Evolutionary conservation across 2,797 vertebrate genomes (phyloP), one percentile per base, ranked within the genome.

Genomic region (Bradypodion pumilum): DNA sequence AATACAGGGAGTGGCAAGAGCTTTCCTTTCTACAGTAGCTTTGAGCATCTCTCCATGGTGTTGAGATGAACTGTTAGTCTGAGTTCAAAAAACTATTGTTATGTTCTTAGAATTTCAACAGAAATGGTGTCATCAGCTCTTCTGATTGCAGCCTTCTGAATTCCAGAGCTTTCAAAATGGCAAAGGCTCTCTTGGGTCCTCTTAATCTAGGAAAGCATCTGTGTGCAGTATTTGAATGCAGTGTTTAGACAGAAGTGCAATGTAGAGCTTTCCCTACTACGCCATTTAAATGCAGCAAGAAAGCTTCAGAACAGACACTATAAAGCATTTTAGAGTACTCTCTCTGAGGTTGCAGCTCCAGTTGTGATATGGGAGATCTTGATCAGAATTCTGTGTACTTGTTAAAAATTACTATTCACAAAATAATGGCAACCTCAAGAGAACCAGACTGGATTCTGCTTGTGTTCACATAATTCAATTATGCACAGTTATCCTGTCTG

Each of bases 131-230:
- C 32, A 74, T 59, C 23, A 44, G 62, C 9, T 68, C 29, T 80
- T 75, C 72, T 29, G 49, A 44, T 60, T 80, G n/a, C 37, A 59
- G 52, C 40, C 37, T 80, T 85, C 37, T 42, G 25, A 68, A 59
- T 60, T 63, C 42, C 46, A 69, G 63, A 37, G 40, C 62, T 85
- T 85, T 66, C 69, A 69, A 76, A 56, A 59, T 60, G n/a, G 35
- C 60, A 68, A 65, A n/a, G 56, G 10, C 46, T 80, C 56, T 60
- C 84, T 60, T 25, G 44, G 37, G 49, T 10, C 37, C 52, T 44
- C 69, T 75, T 75, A 68, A 60, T 52, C 29, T 27, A 80, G 46
- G 59, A 85, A 56, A 85, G 29, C 59, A 80, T 68, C 40, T 74
- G 37, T 75, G 78, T 60, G 70, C 35, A 59, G 44, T 56, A 23